A percentile compares a stretch with the other conserved stretches of the same genome.
phyloP scores from a whole-genome alignment of 2,888 invertebrate genomes.

The Noctua janthina region DNA sequence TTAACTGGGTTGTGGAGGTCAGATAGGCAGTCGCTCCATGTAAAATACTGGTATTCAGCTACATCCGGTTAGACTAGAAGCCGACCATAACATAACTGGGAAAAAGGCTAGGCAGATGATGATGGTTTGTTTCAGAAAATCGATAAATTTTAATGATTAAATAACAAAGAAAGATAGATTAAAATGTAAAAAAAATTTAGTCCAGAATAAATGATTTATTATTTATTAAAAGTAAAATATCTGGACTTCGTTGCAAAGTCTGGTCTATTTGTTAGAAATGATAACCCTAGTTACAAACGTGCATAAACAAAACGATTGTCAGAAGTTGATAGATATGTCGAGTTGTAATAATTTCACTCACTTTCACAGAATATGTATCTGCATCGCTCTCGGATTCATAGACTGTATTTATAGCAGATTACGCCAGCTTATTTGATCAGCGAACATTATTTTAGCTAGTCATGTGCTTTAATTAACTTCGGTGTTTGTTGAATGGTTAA shows the following conservation, averaged over 20 bases:
- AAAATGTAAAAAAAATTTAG: not conserved
- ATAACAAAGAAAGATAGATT: not conserved
- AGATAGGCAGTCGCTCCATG: too few species aligned
- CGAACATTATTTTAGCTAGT: constrained; percentile 14
- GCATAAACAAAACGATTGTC: not conserved
- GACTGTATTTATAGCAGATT: constrained; percentile 25
- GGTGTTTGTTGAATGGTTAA: constrained; percentile 27
- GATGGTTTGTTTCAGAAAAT: too few species aligned
- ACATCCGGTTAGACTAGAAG: too few species aligned
- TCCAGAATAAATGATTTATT: not conserved
- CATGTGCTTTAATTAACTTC: constrained; percentile 32
- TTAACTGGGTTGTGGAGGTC: too few species aligned
- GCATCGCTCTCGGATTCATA: constrained; percentile 1
- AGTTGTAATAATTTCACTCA: not conserved
- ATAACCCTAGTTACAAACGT: not conserved
- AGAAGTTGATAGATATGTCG: not conserved
- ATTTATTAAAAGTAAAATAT: not conserved
- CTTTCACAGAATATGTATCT: constrained; percentile 1
- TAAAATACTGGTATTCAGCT: too few species aligned
- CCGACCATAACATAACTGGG: too few species aligned
- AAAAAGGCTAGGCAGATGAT: too few species aligned
- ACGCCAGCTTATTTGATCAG: constrained; percentile 31
- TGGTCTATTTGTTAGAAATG: not conserved
- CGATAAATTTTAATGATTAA: not conserved
- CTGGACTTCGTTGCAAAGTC: not conserved